These are phyloP conservation scores for Paguma larvata DNA, from an alignment of 2,797 vertebrate species.

Conservation along the genomic window DNA sequence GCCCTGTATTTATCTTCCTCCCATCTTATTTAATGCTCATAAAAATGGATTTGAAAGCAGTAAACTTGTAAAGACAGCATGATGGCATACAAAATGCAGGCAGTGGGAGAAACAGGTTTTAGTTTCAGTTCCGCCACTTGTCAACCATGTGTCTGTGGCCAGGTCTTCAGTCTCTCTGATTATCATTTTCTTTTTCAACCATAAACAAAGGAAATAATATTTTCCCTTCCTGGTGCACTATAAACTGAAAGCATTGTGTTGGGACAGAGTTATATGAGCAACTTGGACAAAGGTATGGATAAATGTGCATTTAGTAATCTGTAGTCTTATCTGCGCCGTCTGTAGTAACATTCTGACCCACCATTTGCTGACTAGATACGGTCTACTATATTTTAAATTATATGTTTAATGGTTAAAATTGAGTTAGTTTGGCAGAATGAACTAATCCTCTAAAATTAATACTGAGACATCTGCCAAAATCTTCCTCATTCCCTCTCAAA, in stretches of 20 bases:
- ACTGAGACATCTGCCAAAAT: not conserved
- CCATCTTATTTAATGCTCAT: not conserved
- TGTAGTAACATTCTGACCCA: not conserved
- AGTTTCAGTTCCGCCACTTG: not conserved
- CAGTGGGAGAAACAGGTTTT: not conserved
- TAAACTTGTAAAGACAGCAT: constrained; percentile 23
- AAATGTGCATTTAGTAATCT: not conserved
- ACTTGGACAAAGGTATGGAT: not conserved
- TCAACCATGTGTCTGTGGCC: not conserved
- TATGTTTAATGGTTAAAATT: constrained; percentile 43
- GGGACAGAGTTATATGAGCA: not conserved
- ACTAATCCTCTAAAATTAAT: constrained; percentile 19
- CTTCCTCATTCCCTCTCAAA: not conserved
- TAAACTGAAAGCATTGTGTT: constrained; percentile 45
- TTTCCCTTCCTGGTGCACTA: not conserved
- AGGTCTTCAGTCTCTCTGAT: constrained; percentile 50
- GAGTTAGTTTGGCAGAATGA: constrained; percentile 6
- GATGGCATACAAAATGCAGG: not conserved
- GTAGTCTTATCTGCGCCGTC: not conserved
- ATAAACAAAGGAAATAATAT: not conserved
- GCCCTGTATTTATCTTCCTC: constrained; percentile 15
- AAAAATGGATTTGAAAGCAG: constrained; percentile 50
- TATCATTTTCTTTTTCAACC: not conserved
- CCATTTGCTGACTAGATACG: not conserved
- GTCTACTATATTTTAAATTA: not conserved